Evolutionary conservation across 2,888 invertebrate species (phyloP).

Genomic region (Suillia variegata): DNA sequence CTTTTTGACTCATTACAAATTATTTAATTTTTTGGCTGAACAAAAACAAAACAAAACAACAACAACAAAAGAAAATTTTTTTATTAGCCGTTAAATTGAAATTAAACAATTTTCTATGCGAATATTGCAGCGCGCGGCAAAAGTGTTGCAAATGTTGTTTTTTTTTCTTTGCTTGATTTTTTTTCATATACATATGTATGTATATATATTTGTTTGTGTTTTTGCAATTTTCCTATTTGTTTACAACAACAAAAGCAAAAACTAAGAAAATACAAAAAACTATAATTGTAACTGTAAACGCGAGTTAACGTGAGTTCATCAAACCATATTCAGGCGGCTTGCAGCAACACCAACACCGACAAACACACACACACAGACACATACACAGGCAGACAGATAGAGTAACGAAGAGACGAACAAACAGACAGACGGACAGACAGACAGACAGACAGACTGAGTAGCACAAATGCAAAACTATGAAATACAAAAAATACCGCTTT

Average conservation of each 20-base stretch:
- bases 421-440: no score
- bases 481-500: conserved; percentile 53
- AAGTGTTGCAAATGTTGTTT: conserved; percentile 42
- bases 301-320: conserved; percentile 53
- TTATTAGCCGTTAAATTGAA: not conserved
- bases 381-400: conserved; percentile 21
- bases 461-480: conserved; percentile 3
- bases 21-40: not conserved
- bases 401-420: conserved; percentile 11
- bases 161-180: conserved; percentile 17
- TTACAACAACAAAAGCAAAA: not conserved
- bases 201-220: no score
- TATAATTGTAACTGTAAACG: conserved; percentile 48
- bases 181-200: no score
- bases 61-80: not conserved
- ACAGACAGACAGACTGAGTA: not conserved
- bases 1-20: not conserved
- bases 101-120: not conserved
- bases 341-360: conserved; percentile 28
- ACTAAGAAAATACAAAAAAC: not conserved
- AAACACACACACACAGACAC: conserved; percentile 10
- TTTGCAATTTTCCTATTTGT: not conserved
- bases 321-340: conserved; percentile 51
- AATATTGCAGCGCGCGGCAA: conserved; percentile 16
- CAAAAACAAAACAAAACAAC: no score